Evolutionary conservation across 1,140 invertebrate genomes (phyloP).

Genomic region (Hydropsyche tenuis): DNA sequence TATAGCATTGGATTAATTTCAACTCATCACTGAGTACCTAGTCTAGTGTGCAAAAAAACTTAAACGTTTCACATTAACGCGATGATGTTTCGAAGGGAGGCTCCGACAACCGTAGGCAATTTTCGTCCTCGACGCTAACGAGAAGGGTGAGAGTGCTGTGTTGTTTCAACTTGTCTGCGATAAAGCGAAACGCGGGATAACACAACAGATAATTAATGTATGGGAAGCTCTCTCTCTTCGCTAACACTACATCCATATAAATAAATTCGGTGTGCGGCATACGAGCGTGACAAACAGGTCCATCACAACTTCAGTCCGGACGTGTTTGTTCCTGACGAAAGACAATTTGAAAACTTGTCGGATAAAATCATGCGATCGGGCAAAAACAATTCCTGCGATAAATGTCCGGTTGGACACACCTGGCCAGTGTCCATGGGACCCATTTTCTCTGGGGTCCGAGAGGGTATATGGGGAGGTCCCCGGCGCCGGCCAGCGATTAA

Average conservation of each 20-base stretch:
- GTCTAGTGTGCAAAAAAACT: background rate
- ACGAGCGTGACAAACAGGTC: background rate
- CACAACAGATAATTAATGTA: conserved; percentile 14
- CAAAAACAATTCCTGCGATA: too few relatives aligned
- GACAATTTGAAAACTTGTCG: too few relatives aligned
- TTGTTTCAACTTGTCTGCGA: conserved; percentile 17
- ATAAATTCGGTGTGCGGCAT: too few relatives aligned
- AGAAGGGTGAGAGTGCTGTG: background rate
- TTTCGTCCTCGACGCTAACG: background rate
- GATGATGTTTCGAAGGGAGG: conserved; percentile 9
- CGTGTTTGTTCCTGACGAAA: too few relatives aligned
- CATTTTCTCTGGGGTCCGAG: conserved; percentile 16
- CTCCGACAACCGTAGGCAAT: background rate
- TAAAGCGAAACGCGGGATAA: conserved; percentile 18
- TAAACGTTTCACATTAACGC: conserved; percentile 3
- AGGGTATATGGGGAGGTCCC: background rate
- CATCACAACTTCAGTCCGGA: too few relatives aligned
- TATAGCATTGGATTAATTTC: too few relatives aligned
- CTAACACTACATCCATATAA: too few relatives aligned
- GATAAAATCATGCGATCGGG: too few relatives aligned
- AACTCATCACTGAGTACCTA: too few relatives aligned
- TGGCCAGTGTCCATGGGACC: conserved; percentile 2
- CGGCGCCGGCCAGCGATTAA: conserved; percentile 43
- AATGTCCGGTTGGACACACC: conserved; percentile 6
- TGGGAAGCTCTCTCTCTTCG: background rate